Percentiles rank a stretch among this genome's conserved stretches.
Evolutionary conservation across 2,888 invertebrate species (phyloP).

Genomic region (Gerris lacustris): DNA sequence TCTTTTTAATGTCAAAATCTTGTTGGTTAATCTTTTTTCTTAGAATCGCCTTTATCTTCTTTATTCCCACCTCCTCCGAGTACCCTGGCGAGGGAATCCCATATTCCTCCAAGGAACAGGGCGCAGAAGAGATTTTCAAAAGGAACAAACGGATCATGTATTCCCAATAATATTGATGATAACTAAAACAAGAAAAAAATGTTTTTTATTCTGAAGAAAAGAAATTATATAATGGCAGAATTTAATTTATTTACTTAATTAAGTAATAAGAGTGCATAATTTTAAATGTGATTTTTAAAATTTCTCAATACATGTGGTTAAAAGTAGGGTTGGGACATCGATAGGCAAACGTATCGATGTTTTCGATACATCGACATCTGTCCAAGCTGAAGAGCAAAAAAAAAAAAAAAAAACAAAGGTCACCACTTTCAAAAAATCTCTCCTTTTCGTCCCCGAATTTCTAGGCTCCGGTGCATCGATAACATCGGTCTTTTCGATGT

Average conservation of each 20-base stretch:
- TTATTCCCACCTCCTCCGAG: constrained; percentile 69
- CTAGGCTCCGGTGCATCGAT: no score
- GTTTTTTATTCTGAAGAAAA: not conserved
- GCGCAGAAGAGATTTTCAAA: constrained; percentile 98
- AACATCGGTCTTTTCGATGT: no score
- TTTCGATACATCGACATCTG: no score
- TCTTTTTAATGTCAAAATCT: no score
- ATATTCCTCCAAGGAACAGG: constrained; percentile 92
- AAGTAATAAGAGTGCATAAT: not conserved
- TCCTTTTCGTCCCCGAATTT: no score
- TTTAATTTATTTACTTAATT: not conserved
- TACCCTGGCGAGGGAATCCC: constrained; percentile 89
- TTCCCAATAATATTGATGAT: constrained; percentile 87
- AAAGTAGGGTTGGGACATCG: no score
- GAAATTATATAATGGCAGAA: not conserved
- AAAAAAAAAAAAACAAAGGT: no score
- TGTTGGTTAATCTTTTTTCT: constrained; percentile 59
- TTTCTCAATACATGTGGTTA: not conserved
- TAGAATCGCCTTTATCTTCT: constrained; percentile 61
- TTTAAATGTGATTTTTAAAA: not conserved
- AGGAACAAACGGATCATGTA: constrained; percentile 97
- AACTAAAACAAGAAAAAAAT: constrained; percentile 43
- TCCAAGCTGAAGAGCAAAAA: no score
- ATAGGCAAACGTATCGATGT: no score
- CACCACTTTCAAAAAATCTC: no score